A percentile compares a stretch with the other conserved stretches of the same genome.
Evolutionary conservation across 2,797 vertebrate genomes (phyloP).

Genomic region (Ctenochaetus hawaiiensis): DNA sequence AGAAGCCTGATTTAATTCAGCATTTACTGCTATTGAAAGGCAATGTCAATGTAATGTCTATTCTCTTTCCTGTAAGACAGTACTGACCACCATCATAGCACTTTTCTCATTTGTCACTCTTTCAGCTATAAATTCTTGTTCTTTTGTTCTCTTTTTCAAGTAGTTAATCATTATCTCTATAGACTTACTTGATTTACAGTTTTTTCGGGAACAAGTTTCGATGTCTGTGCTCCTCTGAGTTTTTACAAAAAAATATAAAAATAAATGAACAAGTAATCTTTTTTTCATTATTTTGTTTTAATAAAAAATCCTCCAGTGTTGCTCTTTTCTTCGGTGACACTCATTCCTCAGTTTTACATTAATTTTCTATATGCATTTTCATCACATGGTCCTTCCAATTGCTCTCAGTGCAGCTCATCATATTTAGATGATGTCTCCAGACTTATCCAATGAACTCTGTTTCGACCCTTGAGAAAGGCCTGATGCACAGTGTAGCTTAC

Average conservation of each 20-base stretch:
- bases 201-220: background rate
- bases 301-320: conserved; percentile 1
- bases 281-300: background rate
- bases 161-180: background rate
- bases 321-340: background rate
- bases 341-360: background rate
- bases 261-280: background rate
- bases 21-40: conserved; percentile 6
- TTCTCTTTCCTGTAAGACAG: background rate
- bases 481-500: conserved; percentile 61
- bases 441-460: conserved; percentile 40
- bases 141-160: conserved; percentile 12
- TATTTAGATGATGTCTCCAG: conserved; percentile 21
- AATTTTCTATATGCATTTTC: conserved; percentile 14
- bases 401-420: conserved; percentile 9
- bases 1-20: background rate
- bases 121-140: conserved; percentile 3
- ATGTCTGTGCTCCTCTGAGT: background rate
- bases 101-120: conserved; percentile 6
- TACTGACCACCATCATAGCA: background rate
- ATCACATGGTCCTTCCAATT: conserved; percentile 19
- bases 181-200: background rate
- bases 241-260: background rate
- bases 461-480: conserved; percentile 41
- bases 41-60: background rate